Evolutionary conservation across 1,140 invertebrate genomes (phyloP).

Genomic region (Drosophila repleta): DNA sequence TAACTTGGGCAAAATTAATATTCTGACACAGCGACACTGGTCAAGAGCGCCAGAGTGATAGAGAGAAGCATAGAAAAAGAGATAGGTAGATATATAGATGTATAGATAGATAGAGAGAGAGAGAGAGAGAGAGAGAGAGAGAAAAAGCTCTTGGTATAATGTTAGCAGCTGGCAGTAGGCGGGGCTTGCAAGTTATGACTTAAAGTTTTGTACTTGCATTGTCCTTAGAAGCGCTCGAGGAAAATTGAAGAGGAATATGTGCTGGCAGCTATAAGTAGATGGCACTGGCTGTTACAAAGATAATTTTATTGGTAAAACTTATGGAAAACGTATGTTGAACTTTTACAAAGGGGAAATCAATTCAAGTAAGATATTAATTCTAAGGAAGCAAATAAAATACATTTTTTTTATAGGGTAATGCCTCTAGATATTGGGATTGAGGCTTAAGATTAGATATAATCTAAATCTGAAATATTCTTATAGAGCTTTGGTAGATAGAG

Average conservation of each 20-base stretch:
- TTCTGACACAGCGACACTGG: constrained; percentile 37
- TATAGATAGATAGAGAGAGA: not conserved
- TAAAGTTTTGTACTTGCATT: constrained; percentile 30
- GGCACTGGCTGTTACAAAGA: not conserved
- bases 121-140: not conserved
- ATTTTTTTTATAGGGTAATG: too few relatives aligned
- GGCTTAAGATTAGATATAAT: too few relatives aligned
- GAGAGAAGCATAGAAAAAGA: not conserved
- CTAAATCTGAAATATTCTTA: too few relatives aligned
- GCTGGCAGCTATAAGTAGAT: not conserved
- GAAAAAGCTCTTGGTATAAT: constrained; percentile 59
- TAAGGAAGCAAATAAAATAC: too few relatives aligned
- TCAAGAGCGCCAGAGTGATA: constrained; percentile 8
- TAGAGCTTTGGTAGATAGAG: too few relatives aligned
- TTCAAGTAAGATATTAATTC: too few relatives aligned
- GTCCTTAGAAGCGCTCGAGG: not conserved
- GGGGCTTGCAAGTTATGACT: constrained; percentile 58
- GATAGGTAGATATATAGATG: not conserved
- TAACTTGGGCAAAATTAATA: constrained; percentile 64
- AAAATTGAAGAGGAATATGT: constrained; percentile 35
- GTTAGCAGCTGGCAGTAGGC: constrained; percentile 39
- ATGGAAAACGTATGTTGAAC: constrained; percentile 2
- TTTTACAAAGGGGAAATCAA: not conserved
- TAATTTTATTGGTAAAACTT: constrained; percentile 3
- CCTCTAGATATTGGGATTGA: too few relatives aligned